These are phyloP conservation scores for Eonycteris spelaea DNA, from an alignment of 2,113 vertebrate species.

Conservation along the genomic window DNA sequence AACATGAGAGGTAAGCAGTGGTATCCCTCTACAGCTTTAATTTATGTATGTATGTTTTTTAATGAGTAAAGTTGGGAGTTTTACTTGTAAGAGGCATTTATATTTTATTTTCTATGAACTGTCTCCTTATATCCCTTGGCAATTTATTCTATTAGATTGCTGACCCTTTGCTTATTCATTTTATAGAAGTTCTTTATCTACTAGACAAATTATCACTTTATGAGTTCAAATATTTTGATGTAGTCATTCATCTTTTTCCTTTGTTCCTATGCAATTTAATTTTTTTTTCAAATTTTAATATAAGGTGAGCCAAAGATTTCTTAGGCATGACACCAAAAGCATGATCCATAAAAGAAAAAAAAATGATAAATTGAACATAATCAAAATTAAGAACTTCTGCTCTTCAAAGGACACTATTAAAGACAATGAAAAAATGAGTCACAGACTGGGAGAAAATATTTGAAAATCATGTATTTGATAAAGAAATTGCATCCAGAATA, in stretches of 20 bases:
- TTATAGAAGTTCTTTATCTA: conserved; percentile 18
- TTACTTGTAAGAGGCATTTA: neutral
- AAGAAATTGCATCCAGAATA: neutral
- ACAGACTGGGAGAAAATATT: neutral
- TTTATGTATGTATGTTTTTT: neutral
- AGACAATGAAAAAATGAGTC: neutral
- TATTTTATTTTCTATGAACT: neutral
- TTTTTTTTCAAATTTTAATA: neutral
- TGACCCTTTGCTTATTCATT: conserved; percentile 8
- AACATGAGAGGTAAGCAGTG: neutral
- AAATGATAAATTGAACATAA: neutral
- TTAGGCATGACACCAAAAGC: neutral
- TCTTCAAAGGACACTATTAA: neutral
- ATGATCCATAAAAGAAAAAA: neutral
- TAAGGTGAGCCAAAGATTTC: conserved; percentile 15
- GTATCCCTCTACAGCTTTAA: neutral
- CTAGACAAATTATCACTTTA: neutral
- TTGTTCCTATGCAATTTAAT: neutral
- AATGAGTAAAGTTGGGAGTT: neutral
- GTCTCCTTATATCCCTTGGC: neutral
- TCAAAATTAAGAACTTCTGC: neutral
- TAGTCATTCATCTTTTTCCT: conserved; percentile 47
- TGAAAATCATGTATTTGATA: neutral
- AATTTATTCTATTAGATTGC: neutral
- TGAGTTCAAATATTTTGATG: conserved; percentile 39